These are phyloP conservation scores for Eidolon dupreanum DNA, from an alignment of 2,797 vertebrate genomes.

Conservation along the genomic window DNA sequence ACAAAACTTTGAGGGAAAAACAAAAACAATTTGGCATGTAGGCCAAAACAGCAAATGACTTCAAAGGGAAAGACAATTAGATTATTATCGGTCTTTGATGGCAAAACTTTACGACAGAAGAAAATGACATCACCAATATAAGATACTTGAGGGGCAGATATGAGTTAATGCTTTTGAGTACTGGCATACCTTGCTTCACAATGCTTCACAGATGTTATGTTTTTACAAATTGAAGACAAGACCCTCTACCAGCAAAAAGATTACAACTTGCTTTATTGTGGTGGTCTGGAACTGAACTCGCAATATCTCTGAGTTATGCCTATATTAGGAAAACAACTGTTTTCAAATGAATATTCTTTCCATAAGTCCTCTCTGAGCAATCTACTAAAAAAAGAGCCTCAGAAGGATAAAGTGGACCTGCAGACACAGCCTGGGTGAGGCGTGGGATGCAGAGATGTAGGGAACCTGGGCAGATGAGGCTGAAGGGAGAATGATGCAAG, in stretches of 20 bases:
- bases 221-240: background rate
- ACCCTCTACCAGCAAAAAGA: background rate
- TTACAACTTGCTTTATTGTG: background rate
- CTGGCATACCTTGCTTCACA: background rate
- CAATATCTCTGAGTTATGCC: background rate
- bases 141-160: background rate
- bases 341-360: background rate
- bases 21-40: background rate
- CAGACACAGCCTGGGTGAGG: background rate
- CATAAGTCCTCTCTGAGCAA: background rate
- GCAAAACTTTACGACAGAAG: background rate
- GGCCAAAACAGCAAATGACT: background rate
- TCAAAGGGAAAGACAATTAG: background rate
- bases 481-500: background rate
- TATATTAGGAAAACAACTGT: background rate
- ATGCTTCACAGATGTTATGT: background rate
- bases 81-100: background rate
- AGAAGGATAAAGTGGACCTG: background rate
- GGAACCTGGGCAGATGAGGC: background rate
- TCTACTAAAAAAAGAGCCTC: background rate
- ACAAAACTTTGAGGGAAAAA: background rate
- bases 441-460: background rate
- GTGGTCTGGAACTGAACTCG: background rate
- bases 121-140: background rate
- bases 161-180: background rate